Base-by-base conservation (phyloP, 1,140 invertebrate genomes). In the Goniozus legneri region DNA sequence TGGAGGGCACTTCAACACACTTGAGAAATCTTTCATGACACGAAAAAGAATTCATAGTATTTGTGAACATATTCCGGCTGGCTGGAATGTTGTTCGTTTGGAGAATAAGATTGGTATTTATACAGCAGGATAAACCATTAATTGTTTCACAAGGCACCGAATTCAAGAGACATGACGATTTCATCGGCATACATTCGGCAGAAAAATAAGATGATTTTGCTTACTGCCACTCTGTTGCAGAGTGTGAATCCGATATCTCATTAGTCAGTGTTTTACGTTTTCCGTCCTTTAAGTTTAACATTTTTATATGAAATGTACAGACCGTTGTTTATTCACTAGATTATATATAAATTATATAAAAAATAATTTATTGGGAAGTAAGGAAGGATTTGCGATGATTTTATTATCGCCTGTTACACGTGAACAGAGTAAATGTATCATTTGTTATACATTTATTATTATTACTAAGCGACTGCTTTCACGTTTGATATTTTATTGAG, bases 261-360 rank as follows among this genome's bases (percentile, higher is more conserved):
- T 62, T 64, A 58, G 46, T 36, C 44, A 64, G 44, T 39, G 60
- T 73, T 70, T 73, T 72, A 58, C 52, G 58, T 69, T 72, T 64
- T 74, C 71, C 73, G 71, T 74, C 71, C 71, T 69, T 74, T n/a
- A 72, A 68, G 42, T 65, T 70, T 73, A 75, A 68, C n/a, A n/a
- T 72, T 74, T 74, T 70, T 55, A 59, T 54, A 60, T 56, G 50
- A 56, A 47, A 48, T 60, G 54, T 60, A 60, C 52, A 59, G 42
- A 62, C 57, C 58, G 53, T 58, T 61, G 50, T 62, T 54, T 56
- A 58, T 62, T 56, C 51, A 49, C 56, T 56, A 43, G 52, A 56
- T n/a, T n/a, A n/a, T n/a, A n/a, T n/a, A n/a, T n/a, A n/a, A n/a
- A n/a, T n/a, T n/a, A 58, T 53, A 47, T 58, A 32, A 53, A 58